Evolutionary conservation across 2,888 invertebrate genomes (phyloP).

Genomic region (Allygus modestus): DNA sequence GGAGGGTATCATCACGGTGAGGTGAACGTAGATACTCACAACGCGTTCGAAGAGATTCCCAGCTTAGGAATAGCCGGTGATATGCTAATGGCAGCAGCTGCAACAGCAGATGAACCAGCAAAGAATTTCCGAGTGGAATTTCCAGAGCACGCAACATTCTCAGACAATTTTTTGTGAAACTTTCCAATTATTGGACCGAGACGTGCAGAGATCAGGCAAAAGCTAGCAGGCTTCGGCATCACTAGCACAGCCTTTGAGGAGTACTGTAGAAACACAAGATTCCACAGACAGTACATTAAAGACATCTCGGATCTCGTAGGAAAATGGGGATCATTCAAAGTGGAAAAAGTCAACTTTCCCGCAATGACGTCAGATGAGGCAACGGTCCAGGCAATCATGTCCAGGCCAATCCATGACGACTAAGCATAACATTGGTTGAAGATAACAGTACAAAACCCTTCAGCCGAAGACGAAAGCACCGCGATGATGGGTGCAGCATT

Average conservation of each 20-base stretch:
- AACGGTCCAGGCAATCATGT: slow-evolving; percentile 56
- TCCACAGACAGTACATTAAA: slow-evolving; percentile 67
- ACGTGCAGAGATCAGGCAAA: slow-evolving; percentile 67
- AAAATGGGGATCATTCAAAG: slow-evolving; percentile 33
- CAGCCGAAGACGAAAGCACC: slow-evolving; percentile 60
- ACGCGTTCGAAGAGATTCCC: slow-evolving; percentile 69
- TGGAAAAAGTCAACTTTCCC: no score
- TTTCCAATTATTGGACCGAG: slow-evolving; percentile 68
- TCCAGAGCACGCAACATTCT: slow-evolving; percentile 67
- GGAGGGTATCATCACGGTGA: slow-evolving; percentile 71
- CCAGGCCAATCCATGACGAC: slow-evolving; percentile 58
- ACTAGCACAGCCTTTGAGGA: slow-evolving; percentile 68
- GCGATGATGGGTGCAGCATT: slow-evolving; percentile 54
- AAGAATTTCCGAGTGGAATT: slow-evolving; percentile 71
- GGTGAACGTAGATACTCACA: slow-evolving; percentile 70
- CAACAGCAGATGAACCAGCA: slow-evolving; percentile 69
- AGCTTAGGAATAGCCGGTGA: slow-evolving; percentile 72
- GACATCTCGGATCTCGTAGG: slow-evolving; percentile 33
- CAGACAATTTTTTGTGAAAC: slow-evolving; percentile 69
- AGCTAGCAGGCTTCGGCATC: slow-evolving; percentile 69
- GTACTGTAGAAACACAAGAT: slow-evolving; percentile 68
- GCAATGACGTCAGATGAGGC: slow-evolving; percentile 48
- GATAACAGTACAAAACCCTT: slow-evolving; percentile 56
- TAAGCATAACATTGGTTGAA: slow-evolving; percentile 39
- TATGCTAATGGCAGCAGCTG: slow-evolving; percentile 72